Conservation (phyloP, 2,888 invertebrate genomes). For the Nomada ruficornis region DNA sequence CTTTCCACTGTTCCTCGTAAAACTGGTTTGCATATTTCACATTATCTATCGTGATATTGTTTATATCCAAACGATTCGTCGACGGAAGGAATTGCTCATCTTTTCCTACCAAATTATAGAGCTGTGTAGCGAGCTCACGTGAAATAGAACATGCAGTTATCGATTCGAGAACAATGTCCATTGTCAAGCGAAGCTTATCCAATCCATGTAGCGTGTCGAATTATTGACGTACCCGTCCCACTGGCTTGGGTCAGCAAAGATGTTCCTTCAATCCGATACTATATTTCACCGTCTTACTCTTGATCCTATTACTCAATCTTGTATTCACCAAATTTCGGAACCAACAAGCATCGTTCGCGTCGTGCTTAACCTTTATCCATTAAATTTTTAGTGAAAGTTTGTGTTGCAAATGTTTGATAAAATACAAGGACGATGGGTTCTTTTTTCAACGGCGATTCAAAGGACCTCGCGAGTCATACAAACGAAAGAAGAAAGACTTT, state of each 20-base stretch:
- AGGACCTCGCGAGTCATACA: conserved; percentile 22
- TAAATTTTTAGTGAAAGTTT: no score
- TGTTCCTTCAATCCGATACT: not conserved
- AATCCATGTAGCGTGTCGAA: not conserved
- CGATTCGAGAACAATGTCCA: conserved; percentile 32
- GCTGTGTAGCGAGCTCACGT: not conserved
- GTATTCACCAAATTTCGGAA: conserved; percentile 31
- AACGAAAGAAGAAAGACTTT: conserved; percentile 15
- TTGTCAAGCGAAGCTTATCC: conserved; percentile 30
- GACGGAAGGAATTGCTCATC: not conserved
- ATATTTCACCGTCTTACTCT: not conserved
- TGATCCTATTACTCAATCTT: not conserved
- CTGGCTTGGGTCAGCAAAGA: not conserved
- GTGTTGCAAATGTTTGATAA: conserved; percentile 23
- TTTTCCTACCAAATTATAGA: conserved; percentile 8
- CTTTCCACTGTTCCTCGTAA: conserved; percentile 5
- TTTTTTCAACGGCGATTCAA: no score
- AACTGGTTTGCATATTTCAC: conserved; percentile 39
- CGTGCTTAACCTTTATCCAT: no score
- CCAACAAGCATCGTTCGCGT: no score
- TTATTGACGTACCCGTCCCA: conserved; percentile 3
- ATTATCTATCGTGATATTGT: not conserved
- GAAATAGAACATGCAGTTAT: conserved; percentile 12
- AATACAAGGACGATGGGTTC: conserved; percentile 29
- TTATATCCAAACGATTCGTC: conserved; percentile 9